phyloP scores from a whole-genome alignment of 2,797 vertebrate genomes.

The Gorsachius magnificus region DNA sequence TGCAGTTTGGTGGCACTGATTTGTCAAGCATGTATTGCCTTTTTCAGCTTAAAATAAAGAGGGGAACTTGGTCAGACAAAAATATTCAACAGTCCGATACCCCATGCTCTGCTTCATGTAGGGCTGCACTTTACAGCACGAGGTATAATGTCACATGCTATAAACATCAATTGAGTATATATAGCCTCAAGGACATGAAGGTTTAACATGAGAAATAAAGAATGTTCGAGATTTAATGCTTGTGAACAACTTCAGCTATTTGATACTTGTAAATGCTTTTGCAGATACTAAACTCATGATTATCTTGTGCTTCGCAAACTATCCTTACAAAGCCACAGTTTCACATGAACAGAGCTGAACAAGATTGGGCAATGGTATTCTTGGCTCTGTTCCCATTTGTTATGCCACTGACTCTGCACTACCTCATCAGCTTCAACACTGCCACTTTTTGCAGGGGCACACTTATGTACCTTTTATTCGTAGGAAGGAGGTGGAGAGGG shows the following conservation, averaged over 20 bases:
- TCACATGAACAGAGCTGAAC: not conserved
- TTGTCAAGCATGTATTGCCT: not conserved
- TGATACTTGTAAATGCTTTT: not conserved
- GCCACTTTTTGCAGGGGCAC: not conserved
- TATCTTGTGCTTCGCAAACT: not conserved
- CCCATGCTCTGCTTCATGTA: no score
- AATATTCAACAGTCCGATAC: not conserved
- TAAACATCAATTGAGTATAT: not conserved
- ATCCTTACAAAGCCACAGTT: rapidly evolving
- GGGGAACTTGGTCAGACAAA: not conserved
- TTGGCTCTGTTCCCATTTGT: not conserved
- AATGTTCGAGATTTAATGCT: not conserved
- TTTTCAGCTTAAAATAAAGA: not conserved
- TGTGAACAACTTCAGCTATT: not conserved
- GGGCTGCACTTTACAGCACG: not conserved
- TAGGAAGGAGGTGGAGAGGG: not conserved
- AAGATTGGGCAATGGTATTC: not conserved
- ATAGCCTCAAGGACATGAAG: not conserved
- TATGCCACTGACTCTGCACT: not conserved
- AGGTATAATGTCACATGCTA: not conserved
- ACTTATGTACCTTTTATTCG: not conserved
- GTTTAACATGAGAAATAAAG: not conserved
- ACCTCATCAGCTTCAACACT: not conserved
- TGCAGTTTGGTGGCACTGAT: not conserved
- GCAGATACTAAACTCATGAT: not conserved